phyloP scores from a whole-genome alignment of 1,140 invertebrate genomes.

The Oscheius sp. region DNA sequence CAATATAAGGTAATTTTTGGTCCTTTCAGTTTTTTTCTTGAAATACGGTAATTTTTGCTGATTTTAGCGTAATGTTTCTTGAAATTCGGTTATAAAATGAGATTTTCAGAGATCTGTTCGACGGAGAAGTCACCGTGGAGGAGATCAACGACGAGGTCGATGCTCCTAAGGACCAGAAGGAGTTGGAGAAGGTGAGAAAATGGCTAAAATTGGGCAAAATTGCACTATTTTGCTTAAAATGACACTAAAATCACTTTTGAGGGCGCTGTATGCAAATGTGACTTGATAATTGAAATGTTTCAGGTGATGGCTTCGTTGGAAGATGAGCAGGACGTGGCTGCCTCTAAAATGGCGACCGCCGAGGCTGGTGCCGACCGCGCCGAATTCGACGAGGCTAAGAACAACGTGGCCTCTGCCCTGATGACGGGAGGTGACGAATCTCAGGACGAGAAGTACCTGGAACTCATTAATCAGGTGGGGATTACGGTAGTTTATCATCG shows the following conservation, averaged over 20 bases:
- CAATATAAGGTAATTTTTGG: slow-evolving; percentile 40
- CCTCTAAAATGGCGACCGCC: slow-evolving; percentile 48
- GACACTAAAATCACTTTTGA: neutral
- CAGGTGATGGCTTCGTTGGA: slow-evolving; percentile 50
- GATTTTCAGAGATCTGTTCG: slow-evolving; percentile 51
- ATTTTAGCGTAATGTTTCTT: no score
- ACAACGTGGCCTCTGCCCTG: no score
- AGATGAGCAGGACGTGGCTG: slow-evolving; percentile 54
- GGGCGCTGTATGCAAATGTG: neutral
- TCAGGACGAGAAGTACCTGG: slow-evolving; percentile 46
- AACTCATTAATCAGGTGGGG: slow-evolving; percentile 47
- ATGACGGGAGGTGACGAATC: slow-evolving; percentile 32
- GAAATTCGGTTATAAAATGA: neutral
- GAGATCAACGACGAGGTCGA: slow-evolving; percentile 31
- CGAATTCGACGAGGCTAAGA: slow-evolving; percentile 54
- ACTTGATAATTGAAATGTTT: neutral
- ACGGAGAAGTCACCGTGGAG: slow-evolving; percentile 39
- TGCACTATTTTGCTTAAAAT: neutral
- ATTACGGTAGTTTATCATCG: neutral
- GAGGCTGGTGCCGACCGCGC: slow-evolving; percentile 46
- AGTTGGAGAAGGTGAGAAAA: slow-evolving; percentile 29
- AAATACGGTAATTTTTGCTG: no score
- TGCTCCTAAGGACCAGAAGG: slow-evolving; percentile 22
- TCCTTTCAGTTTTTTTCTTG: neutral
- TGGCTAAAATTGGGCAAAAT: neutral